Conservation (phyloP, 2,113 vertebrate species). For the Laticauda laticaudata region DNA sequence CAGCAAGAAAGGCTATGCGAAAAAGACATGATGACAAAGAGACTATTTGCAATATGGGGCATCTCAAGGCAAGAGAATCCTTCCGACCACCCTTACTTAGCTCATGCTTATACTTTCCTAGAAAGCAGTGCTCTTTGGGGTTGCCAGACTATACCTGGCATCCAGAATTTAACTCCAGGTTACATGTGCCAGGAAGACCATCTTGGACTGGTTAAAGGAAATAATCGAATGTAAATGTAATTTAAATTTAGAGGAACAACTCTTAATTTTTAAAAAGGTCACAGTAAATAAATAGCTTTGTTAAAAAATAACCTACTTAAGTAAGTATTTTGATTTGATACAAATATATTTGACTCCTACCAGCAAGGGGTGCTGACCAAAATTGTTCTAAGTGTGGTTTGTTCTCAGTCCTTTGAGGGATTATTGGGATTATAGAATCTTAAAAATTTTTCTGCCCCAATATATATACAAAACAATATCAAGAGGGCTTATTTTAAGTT, state of each 20-base stretch:
- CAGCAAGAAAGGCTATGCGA: conserved; percentile 7
- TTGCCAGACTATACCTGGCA: not conserved
- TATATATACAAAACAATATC: not conserved
- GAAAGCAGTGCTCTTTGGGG: not conserved
- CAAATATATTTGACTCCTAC: not conserved
- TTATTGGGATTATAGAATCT: not conserved
- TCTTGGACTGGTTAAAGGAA: not conserved
- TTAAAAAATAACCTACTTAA: not conserved
- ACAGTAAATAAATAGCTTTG: not conserved
- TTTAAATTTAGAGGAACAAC: not conserved
- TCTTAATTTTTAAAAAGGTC: not conserved
- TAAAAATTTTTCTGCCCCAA: not conserved
- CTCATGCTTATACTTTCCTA: not conserved
- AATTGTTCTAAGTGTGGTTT: not conserved
- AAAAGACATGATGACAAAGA: not conserved
- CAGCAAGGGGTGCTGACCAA: not conserved
- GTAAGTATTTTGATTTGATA: not conserved
- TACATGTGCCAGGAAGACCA: not conserved
- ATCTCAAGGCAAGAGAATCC: not conserved
- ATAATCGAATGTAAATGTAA: not conserved
- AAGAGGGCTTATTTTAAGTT: not conserved
- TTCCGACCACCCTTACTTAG: not conserved
- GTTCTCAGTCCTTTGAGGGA: not conserved
- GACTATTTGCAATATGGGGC: not conserved
- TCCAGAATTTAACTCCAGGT: too few species aligned